Percentiles rank a stretch among this genome's conserved stretches.
Evolutionary conservation across 2,888 invertebrate species (phyloP).

Genomic region (Ennomos erosarius): DNA sequence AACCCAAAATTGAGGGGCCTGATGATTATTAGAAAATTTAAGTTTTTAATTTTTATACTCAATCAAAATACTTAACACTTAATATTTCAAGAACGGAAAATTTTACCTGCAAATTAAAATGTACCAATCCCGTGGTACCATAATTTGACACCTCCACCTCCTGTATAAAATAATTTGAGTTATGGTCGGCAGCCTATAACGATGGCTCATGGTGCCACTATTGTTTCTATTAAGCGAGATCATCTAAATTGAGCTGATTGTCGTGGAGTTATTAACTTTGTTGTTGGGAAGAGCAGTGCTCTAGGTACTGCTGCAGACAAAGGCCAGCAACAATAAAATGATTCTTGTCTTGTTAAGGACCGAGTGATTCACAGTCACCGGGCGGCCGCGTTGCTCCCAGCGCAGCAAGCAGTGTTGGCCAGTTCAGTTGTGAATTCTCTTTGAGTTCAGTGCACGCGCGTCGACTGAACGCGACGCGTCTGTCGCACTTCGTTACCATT

Average conservation of each 20-base stretch:
- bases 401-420: neutral
- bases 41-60: no score
- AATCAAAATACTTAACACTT: no score
- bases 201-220: neutral
- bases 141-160: no score
- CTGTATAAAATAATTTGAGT: no score
- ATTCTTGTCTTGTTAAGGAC: slow-evolving; percentile 15
- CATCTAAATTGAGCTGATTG: slow-evolving; percentile 39
- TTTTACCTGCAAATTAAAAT: no score
- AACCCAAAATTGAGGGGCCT: no score
- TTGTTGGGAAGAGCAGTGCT: slow-evolving; percentile 28
- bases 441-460: slow-evolving; percentile 17
- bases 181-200: no score
- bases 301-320: slow-evolving; percentile 12
- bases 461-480: slow-evolving; percentile 11
- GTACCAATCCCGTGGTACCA: no score
- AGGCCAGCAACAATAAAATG: slow-evolving; percentile 6
- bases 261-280: slow-evolving; percentile 32
- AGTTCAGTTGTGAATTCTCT: slow-evolving; percentile 1
- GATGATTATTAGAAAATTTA: no score
- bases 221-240: slow-evolving; percentile 6
- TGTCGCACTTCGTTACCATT: slow-evolving; percentile 1
- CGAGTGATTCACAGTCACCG: slow-evolving; percentile 19
- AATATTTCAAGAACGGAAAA: no score
- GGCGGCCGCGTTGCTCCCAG: neutral